Evolutionary conservation across 2,888 invertebrate genomes (phyloP).

Genomic region (Galerucella calmariensis): DNA sequence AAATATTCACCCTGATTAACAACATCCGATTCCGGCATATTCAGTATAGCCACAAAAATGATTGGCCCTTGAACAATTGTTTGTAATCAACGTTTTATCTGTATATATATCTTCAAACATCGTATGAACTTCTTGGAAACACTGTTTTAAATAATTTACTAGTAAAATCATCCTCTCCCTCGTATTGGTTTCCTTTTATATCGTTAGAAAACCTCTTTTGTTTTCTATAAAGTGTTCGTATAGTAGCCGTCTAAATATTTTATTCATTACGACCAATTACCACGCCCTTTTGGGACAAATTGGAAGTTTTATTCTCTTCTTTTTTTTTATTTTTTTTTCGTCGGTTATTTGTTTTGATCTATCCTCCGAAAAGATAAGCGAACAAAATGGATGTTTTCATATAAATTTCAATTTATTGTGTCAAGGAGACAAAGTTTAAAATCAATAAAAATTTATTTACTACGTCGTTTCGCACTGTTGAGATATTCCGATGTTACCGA

Average conservation of each 20-base stretch:
- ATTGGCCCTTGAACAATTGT: too few species aligned
- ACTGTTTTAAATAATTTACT: too few species aligned
- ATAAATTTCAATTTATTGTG: conserved; percentile 35
- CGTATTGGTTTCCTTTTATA: neutral
- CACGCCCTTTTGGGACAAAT: conserved; percentile 11
- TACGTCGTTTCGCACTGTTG: conserved; percentile 28
- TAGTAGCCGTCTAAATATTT: neutral
- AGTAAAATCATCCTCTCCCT: neutral
- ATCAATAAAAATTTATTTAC: conserved; percentile 34
- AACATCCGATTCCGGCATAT: too few species aligned
- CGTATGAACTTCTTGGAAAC: too few species aligned
- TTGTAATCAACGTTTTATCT: too few species aligned
- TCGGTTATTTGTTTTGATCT: conserved; percentile 11
- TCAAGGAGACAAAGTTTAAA: conserved; percentile 35
- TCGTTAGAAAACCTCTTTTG: neutral
- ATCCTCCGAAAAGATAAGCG: conserved; percentile 5
- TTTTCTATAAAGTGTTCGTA: neutral
- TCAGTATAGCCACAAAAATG: too few species aligned
- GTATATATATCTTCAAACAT: too few species aligned
- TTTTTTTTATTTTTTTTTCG: neutral
- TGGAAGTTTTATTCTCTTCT: conserved; percentile 2
- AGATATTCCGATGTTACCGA: conserved; percentile 11
- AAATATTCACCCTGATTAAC: too few species aligned
- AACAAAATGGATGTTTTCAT: conserved; percentile 19
- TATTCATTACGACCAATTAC: conserved; percentile 13